Evolutionary conservation across 2,113 vertebrate species (phyloP).

Genomic region (Rafetus swinhoei): DNA sequence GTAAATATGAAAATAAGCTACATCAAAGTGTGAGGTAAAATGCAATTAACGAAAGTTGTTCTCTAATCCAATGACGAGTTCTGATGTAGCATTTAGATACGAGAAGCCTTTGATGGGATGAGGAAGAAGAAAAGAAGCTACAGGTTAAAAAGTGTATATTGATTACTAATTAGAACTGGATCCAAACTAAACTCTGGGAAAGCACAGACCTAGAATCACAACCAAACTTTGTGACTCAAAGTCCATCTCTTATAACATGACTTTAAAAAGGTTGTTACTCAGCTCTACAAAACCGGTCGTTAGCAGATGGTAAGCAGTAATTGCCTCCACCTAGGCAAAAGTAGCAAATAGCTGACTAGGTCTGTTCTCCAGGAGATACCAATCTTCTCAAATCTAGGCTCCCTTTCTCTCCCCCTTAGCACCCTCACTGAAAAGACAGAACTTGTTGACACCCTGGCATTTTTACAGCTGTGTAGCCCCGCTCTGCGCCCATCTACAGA

Average conservation of each 20-base stretch:
- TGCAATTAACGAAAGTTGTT: not conserved
- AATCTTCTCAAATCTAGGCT: not conserved
- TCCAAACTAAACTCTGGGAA: not conserved
- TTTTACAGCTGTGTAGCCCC: not conserved
- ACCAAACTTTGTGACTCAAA: not conserved
- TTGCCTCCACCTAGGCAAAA: not conserved
- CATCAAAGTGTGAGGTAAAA: not conserved
- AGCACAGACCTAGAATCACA: not conserved
- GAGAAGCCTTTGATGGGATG: not conserved
- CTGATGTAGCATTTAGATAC: not conserved
- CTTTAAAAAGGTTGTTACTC: not conserved
- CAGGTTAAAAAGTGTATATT: not conserved
- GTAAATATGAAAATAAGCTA: not conserved
- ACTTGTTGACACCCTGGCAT: not conserved
- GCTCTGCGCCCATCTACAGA: not conserved
- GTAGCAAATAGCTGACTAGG: not conserved
- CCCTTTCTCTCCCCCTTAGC: not conserved
- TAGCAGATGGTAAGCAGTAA: not conserved
- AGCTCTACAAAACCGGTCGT: not conserved
- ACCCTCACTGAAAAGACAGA: not conserved
- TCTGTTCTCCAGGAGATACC: not conserved
- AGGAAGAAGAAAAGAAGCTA: not conserved
- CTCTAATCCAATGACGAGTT: not conserved
- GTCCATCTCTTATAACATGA: not conserved
- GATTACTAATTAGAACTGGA: not conserved